These are phyloP conservation scores for Rallus crepitans DNA, from an alignment of 2,797 vertebrate genomes.

Conservation along the genomic window DNA sequence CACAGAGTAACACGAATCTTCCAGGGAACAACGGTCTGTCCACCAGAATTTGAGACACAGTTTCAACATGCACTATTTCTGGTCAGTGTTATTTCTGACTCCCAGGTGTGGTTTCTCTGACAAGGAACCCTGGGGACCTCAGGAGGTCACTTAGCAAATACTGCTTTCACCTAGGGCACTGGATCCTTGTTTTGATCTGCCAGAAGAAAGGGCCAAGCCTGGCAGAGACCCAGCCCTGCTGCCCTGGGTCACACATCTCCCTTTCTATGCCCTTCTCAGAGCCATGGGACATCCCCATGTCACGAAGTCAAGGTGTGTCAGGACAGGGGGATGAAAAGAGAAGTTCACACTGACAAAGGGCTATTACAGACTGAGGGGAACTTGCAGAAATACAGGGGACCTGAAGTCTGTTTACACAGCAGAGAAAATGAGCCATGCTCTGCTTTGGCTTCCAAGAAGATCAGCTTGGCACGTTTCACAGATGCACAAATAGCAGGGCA, in stretches of 20 bases:
- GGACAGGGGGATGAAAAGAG: neutral
- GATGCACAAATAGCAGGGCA: neutral
- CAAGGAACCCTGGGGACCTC: neutral
- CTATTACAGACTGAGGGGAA: neutral
- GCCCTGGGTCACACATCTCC: neutral
- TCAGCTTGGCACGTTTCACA: neutral
- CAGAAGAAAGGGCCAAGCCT: neutral
- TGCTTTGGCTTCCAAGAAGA: constrained; percentile 3
- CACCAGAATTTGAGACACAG: neutral
- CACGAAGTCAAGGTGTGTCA: neutral
- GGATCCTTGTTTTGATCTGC: neutral
- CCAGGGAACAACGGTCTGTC: constrained; percentile 9
- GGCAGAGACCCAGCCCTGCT: neutral
- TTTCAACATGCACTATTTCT: neutral
- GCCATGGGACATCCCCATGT: neutral
- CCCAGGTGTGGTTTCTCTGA: neutral
- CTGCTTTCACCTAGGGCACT: neutral
- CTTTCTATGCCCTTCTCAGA: neutral
- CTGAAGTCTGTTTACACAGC: neutral
- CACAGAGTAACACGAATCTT: neutral
- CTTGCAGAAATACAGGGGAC: neutral
- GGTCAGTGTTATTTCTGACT: neutral
- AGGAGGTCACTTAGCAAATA: neutral
- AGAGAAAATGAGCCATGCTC: neutral
- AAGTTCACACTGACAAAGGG: neutral